Percentiles rank a stretch among this genome's conserved stretches.
These are phyloP conservation scores for Phenganax subtilis DNA, from an alignment of 92 coral and sea anemone genomes.

Conservation along the genomic window DNA sequence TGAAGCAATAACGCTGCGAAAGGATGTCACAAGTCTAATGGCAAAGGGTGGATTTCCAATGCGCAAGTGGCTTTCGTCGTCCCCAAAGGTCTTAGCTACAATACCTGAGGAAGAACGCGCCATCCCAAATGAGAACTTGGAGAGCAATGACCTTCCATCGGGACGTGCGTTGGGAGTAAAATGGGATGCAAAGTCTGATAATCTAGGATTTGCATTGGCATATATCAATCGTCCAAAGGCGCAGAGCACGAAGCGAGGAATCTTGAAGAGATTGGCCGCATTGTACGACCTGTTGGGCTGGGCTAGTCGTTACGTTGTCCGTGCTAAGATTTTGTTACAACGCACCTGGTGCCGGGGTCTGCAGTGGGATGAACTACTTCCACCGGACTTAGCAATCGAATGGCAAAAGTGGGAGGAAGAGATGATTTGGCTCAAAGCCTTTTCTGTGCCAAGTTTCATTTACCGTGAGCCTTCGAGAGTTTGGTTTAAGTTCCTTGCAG, in stretches of 20 bases:
- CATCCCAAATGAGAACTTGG: slow-evolving; percentile 32
- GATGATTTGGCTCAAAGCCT: slow-evolving; percentile 36
- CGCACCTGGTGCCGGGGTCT: slow-evolving; percentile 48
- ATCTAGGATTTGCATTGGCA: slow-evolving; percentile 42
- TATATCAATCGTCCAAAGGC: slow-evolving; percentile 39
- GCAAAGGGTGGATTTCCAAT: slow-evolving; percentile 54
- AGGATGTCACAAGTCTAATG: slow-evolving; percentile 42
- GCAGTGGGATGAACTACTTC: slow-evolving; percentile 32
- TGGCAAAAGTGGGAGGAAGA: slow-evolving; percentile 49
- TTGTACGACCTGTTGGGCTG: slow-evolving; percentile 27
- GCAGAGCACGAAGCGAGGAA: not conserved
- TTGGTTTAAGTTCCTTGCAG: slow-evolving; percentile 2
- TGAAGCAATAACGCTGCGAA: slow-evolving; percentile 31
- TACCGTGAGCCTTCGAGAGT: slow-evolving; percentile 8
- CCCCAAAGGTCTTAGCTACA: slow-evolving; percentile 35
- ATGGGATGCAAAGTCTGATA: slow-evolving; percentile 50
- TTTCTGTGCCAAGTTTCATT: slow-evolving; percentile 39
- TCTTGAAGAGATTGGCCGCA: slow-evolving; percentile 9
- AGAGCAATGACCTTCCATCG: slow-evolving; percentile 41
- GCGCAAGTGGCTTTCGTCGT: slow-evolving; percentile 47
- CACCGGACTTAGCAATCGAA: slow-evolving; percentile 35
- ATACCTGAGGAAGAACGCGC: slow-evolving; percentile 51
- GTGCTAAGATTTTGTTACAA: slow-evolving; percentile 49
- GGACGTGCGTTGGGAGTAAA: slow-evolving; percentile 48
- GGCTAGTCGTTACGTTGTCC: slow-evolving; percentile 45